Base-by-base conservation (phyloP, 1,140 invertebrate genomes). In the Macrocentrus cingulum region DNA sequence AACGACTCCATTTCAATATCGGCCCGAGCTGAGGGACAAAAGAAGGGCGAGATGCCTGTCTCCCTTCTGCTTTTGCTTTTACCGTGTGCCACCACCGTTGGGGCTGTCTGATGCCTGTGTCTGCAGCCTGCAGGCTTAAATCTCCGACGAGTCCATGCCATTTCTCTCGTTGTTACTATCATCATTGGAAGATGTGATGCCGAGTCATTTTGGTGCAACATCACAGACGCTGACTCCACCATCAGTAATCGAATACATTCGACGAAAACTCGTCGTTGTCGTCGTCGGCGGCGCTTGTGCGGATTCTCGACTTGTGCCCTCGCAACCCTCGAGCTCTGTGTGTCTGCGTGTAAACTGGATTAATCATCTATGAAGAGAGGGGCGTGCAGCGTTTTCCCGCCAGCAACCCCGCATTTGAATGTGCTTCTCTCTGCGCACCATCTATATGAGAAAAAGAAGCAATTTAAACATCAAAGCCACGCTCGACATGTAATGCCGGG, bases 1-100 rank as follows among this genome's bases (percentile, higher is more conserved):
- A 81, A 80, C 79, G 80, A 81, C 75, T 81, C 79, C 77, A 81
- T 81, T 81, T 81, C 79, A 80, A 80, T 80, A 80, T 80, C 78
- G 73, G 77, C 64, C 75, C 72, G 69, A 72, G 67, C 62, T 74
- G 67, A 77, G 76, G 77, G 76, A 80, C 79, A 80, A 81, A 81
- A 81, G 77, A 80, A 79, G 73, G 77, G 77, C 72, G 77, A 77
- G 77, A 77, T 77, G 74, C 70, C 76, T 77, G 76, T 76, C 75
- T 78, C 77, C 74, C 76, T 79, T 74, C 68, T 70, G 70, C 75
- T 63, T 74, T 79, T 61, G 68, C 80, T 80, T 83, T 85, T 59
- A 67, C 74, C 68, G 77, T 73, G 63, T n/a, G 22, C 18, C 44
- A n/a, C 50, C 62, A 42, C 44, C 18, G 42, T 56, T 32, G 37